Base-by-base conservation (phyloP, 1,140 invertebrate species). In the Ips typographus region DNA sequence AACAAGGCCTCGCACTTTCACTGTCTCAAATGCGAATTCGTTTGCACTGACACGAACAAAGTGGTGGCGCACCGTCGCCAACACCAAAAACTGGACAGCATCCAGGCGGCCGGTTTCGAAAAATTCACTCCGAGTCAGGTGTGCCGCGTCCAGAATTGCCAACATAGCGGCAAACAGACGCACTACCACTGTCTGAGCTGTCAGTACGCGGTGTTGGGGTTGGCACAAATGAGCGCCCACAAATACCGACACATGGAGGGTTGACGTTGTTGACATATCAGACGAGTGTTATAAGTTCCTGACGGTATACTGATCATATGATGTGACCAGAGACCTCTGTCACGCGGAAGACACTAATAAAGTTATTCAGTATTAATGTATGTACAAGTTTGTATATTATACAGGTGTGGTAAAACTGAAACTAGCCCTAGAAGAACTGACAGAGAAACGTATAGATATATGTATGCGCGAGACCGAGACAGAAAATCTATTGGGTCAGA, bases 1-100 rank as follows among this genome's bases (percentile, higher is more conserved):
- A 95, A 95, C 80, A 97, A 97, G 78, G 93, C 95, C 0, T 96
- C 95, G 2, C 96, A 98, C 80, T 98, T 98, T 80, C 96, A 98
- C 81, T 98, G 96, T 80, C 83, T 95, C 7, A 97, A 97, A 78
- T 98, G 96, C 80, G 90, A 95, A 57, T 98, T 96, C 79, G 93
- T 96, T 1, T 98, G 96, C 81, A 96, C 95, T 0, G 96, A 98
- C 77, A 98, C 95, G 39, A 98, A 96, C 82, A 98, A 98, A 82
- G 95, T 98, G 44, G 94, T 96, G 1, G 95, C 95, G 1, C 96
- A 98, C 81, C 84, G 96, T 37, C 83, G 94, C 1, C 92, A 96
- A 75, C 94, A 97, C 77, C 91, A 93, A 75, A 95, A 98, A 78
- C 83, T 96, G 72, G 95, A 98, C 79, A 95, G 91, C 65, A 96